A percentile compares a stretch with the other conserved stretches of the same genome.
Conservation (phyloP, 2,113 vertebrate genomes). For the Hydrolagus affinis region DNA sequence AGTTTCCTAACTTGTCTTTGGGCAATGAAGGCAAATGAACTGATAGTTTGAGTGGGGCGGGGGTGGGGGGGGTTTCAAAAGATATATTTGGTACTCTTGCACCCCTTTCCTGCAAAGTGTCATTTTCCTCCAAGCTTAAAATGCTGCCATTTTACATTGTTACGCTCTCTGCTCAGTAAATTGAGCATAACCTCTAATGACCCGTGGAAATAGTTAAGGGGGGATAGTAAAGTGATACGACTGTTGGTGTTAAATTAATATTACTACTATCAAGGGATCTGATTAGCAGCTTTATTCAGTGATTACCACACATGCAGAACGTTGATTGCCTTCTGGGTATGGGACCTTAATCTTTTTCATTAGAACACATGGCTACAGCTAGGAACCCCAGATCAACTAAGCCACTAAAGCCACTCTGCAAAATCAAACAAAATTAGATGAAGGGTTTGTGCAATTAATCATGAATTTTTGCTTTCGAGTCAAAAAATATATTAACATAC, state of each 20-base stretch:
- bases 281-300: constrained; percentile 46
- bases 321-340: constrained; percentile 47
- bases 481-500: too few relatives aligned
- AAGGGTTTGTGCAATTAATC: background rate
- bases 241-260: constrained; percentile 41
- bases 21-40: background rate
- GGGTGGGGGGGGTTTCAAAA: background rate
- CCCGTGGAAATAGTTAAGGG: constrained; percentile 23
- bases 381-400: constrained; percentile 38
- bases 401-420: background rate
- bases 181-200: constrained; percentile 17
- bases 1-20: background rate
- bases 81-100: background rate
- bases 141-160: background rate
- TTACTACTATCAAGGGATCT: constrained; percentile 40
- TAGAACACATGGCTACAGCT: constrained; percentile 44
- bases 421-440: background rate
- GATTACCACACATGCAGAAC: constrained; percentile 39
- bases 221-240: constrained; percentile 38
- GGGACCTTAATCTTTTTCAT: constrained; percentile 47
- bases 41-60: too few relatives aligned
- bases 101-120: background rate
- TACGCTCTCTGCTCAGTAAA: background rate
- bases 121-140: background rate
- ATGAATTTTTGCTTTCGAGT: background rate